Evolutionary conservation across 2,113 vertebrate genomes (phyloP).

Genomic region (Osmerus eperlanus): DNA sequence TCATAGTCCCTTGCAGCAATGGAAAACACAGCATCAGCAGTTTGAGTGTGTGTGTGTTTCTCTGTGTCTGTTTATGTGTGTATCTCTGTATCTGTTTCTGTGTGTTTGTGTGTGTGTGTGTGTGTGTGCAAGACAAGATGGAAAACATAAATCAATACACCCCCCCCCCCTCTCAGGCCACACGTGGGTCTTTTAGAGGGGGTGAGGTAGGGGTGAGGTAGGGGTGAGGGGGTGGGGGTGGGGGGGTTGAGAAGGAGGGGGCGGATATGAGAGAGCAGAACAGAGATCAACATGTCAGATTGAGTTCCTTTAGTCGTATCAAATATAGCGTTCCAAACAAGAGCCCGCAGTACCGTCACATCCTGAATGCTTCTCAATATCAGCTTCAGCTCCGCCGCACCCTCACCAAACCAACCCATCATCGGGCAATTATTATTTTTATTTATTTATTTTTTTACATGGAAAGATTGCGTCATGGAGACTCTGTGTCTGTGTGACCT

Average conservation of each 20-base stretch:
- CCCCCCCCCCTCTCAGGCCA: not conserved
- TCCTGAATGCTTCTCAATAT: too few species aligned
- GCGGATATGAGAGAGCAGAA: not conserved
- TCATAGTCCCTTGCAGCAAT: too few species aligned
- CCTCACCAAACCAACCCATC: too few species aligned
- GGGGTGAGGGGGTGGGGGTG: not conserved
- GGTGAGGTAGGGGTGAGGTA: not conserved
- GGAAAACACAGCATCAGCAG: too few species aligned
- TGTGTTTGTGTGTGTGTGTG: not conserved
- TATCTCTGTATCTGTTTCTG: not conserved
- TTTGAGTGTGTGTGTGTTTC: too few species aligned
- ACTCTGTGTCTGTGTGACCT: too few species aligned
- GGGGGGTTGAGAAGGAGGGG: not conserved
- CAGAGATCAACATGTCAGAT: not conserved
- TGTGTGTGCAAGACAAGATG: constrained; percentile 28
- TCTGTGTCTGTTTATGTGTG: constrained; percentile 7
- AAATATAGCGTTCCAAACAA: too few species aligned
- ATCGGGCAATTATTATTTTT: too few species aligned
- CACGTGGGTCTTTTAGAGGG: not conserved
- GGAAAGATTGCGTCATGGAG: too few species aligned
- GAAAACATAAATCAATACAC: constrained; percentile 51
- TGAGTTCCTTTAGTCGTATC: not conserved
- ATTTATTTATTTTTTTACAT: too few species aligned
- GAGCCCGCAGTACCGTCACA: too few species aligned
- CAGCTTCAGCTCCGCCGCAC: too few species aligned